Base-by-base conservation (phyloP, 2,113 vertebrate species). In the Dinomys branickii region DNA sequence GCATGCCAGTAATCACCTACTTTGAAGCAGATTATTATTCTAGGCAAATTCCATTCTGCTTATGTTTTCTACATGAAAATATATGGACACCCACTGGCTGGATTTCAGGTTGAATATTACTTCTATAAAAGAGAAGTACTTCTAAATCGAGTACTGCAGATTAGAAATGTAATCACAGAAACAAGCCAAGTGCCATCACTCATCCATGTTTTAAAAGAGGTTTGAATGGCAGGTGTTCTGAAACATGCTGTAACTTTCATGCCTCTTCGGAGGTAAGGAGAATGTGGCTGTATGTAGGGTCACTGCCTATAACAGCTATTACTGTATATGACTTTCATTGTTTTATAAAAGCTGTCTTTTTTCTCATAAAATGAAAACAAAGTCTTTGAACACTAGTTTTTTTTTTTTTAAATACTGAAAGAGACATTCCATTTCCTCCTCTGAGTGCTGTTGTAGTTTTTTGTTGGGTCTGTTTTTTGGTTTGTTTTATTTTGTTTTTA, bases 1-100 rank as follows among this genome's bases (percentile, higher is more conserved):
- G 20, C 16, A 10, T 13, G 30, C 16, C 24, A 9, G 44, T 30
- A 77, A 78, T 44, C 14, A n/a, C 47, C 54, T 26, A 56, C 35
- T 22, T 5, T 44, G 11, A 85, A 33, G 9, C 38, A 78, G 12
- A 77, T 65, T 77, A 63, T 0, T 83, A 13, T 94, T 22, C 41
- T 56, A 24, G 33, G 44, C 35, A 87, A 35, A 88, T n/a, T 81
- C 92, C 77, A 59, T 35, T 85, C 41, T 54, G 28, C 69, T 84
- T 85, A 61, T 61, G 2, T 28, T 63, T 73, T 87, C 75, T 84
- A 59, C 47, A 52, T 52, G 35, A 94, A 96, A 91, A 96, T 33
- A 77, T 3, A 94, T 30, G 63, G 22, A 61, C 30, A 14, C 2
- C 12, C 28, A 26, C 1, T 65, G 28, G 41, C 22, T 63, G n/a